phyloP scores from a whole-genome alignment of 64 coral and sea anemone species.

The Exaiptasia diaphana region DNA sequence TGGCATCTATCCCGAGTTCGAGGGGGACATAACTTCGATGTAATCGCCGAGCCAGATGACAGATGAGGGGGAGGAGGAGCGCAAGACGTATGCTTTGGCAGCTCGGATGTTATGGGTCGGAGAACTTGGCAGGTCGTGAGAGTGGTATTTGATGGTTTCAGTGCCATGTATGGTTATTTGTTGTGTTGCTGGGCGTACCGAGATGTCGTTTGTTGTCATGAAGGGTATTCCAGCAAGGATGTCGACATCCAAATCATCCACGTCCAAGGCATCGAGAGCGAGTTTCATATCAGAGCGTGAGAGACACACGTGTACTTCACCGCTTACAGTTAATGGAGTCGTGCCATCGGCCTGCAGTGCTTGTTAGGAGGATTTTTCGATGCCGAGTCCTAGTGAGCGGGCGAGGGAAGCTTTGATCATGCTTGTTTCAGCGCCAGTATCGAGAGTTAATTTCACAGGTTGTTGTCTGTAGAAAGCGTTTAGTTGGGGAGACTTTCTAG shows the following conservation, averaged over 20 bases:
- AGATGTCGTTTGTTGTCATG: constrained; percentile 1
- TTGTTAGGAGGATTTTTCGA: constrained; percentile 9
- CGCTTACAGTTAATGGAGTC: neutral
- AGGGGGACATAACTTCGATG: neutral
- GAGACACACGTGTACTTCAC: constrained; percentile 5
- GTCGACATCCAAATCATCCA: constrained; percentile 17
- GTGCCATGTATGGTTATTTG: constrained; percentile 2
- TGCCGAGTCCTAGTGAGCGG: neutral
- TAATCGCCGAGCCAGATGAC: neutral
- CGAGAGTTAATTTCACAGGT: neutral
- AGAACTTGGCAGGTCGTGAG: neutral
- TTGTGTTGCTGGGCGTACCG: neutral
- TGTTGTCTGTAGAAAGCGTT: constrained; percentile 8
- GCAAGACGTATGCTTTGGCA: neutral
- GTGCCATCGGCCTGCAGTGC: constrained; percentile 8
- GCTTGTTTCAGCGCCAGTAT: constrained; percentile 13
- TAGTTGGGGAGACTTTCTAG: neutral
- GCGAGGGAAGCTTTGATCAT: constrained; percentile 13
- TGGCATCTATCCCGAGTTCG: neutral
- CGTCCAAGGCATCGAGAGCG: neutral
- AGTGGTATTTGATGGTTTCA: neutral
- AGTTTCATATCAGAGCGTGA: neutral
- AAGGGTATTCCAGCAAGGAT: constrained; percentile 46
- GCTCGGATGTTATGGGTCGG: neutral
- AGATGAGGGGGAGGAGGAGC: neutral